Base-by-base conservation (phyloP, 1,140 invertebrate species). In the Andricus grossulariae region DNA sequence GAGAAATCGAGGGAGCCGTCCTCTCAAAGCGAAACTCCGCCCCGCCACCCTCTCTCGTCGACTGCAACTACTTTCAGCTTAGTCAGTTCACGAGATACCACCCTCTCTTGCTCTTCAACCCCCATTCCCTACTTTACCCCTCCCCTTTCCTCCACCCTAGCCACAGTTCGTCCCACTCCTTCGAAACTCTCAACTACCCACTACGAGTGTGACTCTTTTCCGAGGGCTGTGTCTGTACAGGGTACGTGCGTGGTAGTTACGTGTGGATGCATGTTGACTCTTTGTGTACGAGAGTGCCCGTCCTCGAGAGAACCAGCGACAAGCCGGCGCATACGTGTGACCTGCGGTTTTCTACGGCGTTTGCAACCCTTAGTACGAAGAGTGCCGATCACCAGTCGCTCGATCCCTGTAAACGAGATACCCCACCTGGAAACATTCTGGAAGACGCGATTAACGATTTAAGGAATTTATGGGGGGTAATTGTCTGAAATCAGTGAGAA, bases 341-440 rank as follows among this genome's bases (percentile, higher is more conserved):
- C 82, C 86, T 87, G 86, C 77, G 87, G 85, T 87, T 87, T 76
- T 86, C 86, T 84, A 80, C 85, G 80, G 78, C 84, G 85, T 87
- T 86, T 83, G 78, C 84, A 85, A 87, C 85, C 84, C 84, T 86
- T 87, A 85, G 86, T 82, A 80, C 78, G 72, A 80, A 75, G 79
- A 81, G 66, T 78, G 78, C 78, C 83, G 80, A 83, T 84, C 87
- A 80, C 72, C 79, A 82, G 82, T 82, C 75, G 79, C 80, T 86
- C 82, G 82, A 79, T 78, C 80, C 78, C 66, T 78, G 76, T 76
- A 82, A 80, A 79, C 83, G 74, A 74, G 54, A 73, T 72, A 70
- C 73, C 51, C 21, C 39, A 18, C 25, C 55, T 60, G 25, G 19
- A 60, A 25, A n/a, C n/a, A 49, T 51, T 71, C 55, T 25, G 74